Evolutionary conservation across 2,888 invertebrate genomes (phyloP).

Genomic region (Lasioglossum lativentre): DNA sequence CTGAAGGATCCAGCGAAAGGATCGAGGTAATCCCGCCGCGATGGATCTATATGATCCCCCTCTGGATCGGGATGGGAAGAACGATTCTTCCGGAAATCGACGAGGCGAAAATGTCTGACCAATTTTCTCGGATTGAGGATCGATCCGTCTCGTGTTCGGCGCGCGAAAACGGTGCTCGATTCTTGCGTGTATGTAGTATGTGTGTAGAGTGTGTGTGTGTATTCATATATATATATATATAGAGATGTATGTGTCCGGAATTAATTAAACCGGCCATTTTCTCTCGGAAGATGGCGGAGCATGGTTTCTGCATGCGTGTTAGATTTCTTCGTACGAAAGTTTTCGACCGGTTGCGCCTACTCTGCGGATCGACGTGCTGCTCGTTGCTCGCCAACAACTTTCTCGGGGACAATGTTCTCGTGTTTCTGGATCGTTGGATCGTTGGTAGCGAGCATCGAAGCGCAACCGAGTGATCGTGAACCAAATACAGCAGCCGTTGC

Average conservation of each 20-base stretch:
- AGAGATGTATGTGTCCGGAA: slow-evolving; percentile 22
- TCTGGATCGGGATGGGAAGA: background rate
- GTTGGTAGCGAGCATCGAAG: background rate
- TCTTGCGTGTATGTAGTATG: slow-evolving; percentile 24
- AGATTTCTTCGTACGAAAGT: background rate
- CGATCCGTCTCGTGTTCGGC: slow-evolving; percentile 37
- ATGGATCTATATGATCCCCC: too few species aligned
- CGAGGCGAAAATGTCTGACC: slow-evolving; percentile 73
- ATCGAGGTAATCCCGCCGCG: too few species aligned
- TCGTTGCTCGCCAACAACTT: slow-evolving; percentile 11
- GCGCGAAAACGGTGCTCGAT: slow-evolving; percentile 41
- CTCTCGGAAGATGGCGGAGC: slow-evolving; percentile 18
- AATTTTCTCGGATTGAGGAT: slow-evolving; percentile 68
- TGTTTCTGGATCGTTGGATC: background rate
- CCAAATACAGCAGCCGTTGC: slow-evolving; percentile 44
- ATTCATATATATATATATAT: background rate
- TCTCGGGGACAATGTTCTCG: slow-evolving; percentile 4
- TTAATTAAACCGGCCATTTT: slow-evolving; percentile 18
- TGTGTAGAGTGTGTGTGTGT: slow-evolving; percentile 50
- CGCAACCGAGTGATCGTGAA: slow-evolving; percentile 46
- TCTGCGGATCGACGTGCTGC: slow-evolving; percentile 1
- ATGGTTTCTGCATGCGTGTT: slow-evolving; percentile 50
- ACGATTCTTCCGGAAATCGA: background rate
- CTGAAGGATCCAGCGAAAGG: too few species aligned
- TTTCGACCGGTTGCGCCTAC: background rate